These are phyloP conservation scores for Drosophila bocki DNA, from an alignment of 1,140 invertebrate genomes.

Conservation along the genomic window DNA sequence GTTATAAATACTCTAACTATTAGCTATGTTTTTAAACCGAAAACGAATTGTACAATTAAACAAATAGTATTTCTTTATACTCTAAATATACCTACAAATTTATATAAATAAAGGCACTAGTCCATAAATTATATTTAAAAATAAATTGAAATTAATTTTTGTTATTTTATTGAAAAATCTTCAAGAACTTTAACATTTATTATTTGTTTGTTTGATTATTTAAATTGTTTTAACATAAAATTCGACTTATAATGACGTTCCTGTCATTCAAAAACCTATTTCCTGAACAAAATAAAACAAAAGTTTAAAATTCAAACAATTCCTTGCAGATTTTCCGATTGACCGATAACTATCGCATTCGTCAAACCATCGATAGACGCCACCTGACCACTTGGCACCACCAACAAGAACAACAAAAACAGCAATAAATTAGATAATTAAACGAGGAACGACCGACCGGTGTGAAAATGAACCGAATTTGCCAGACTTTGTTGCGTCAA, in stretches of 20 bases:
- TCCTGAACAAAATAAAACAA: background rate
- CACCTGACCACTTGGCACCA: slow-evolving; percentile 10
- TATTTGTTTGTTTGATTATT: background rate
- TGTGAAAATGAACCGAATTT: slow-evolving; percentile 68
- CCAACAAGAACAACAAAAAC: slow-evolving; percentile 1
- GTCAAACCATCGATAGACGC: slow-evolving; percentile 16
- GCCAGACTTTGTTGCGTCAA: slow-evolving; percentile 58
- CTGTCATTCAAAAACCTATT: background rate
- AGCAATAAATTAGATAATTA: slow-evolving; percentile 41
- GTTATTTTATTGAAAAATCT: background rate
- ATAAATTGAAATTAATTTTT: background rate
- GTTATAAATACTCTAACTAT: slow-evolving; percentile 1
- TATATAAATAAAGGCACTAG: background rate
- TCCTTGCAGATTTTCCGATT: background rate
- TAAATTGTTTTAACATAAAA: background rate
- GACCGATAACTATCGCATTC: background rate
- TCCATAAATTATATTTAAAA: background rate
- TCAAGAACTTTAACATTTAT: background rate
- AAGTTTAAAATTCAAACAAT: background rate
- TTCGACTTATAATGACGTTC: no score
- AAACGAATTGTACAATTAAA: background rate
- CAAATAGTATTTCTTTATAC: slow-evolving; percentile 4
- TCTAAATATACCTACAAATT: background rate
- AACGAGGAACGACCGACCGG: slow-evolving; percentile 13
- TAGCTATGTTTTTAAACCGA: background rate